phyloP scores from a whole-genome alignment of 2,113 vertebrate genomes.

The Aspiorhynchus laticeps region DNA sequence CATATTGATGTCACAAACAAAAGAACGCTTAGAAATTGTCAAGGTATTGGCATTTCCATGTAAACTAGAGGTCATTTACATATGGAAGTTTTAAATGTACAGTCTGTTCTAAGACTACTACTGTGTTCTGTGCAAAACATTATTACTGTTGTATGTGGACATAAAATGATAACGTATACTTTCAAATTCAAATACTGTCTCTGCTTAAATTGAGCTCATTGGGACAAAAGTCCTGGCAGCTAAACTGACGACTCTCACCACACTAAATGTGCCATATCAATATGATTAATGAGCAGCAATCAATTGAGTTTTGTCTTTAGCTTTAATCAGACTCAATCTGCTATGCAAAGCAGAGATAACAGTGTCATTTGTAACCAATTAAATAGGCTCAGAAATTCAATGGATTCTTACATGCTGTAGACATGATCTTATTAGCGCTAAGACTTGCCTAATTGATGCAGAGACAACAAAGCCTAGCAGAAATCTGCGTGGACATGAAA shows the following conservation, averaged over 20 bases:
- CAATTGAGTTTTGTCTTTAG: conserved; percentile 50
- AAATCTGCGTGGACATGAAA: conserved; percentile 11
- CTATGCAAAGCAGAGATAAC: conserved; percentile 47
- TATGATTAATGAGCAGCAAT: conserved; percentile 56
- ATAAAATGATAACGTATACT: background rate
- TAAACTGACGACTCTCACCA: conserved; percentile 1
- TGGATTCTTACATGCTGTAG: conserved; percentile 10
- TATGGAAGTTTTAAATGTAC: background rate
- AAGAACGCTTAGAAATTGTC: background rate
- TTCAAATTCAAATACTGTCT: background rate
- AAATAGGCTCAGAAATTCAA: conserved; percentile 47
- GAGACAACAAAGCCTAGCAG: conserved; percentile 19
- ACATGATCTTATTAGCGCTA: conserved; percentile 35
- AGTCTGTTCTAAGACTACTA: too few relatives aligned
- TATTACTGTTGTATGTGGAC: background rate
- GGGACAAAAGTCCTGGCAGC: background rate
- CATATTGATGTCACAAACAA: background rate
- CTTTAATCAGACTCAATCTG: conserved; percentile 54
- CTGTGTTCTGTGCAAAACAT: background rate
- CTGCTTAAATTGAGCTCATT: conserved; percentile 1
- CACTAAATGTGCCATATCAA: conserved; percentile 45
- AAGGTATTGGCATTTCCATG: background rate
- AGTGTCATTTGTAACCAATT: conserved; percentile 54
- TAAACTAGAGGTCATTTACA: background rate
- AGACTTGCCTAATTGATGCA: conserved; percentile 33